A percentile compares a stretch with the other conserved stretches of the same genome.
phyloP scores from a whole-genome alignment of 2,888 invertebrate genomes.

The Machimus atricapillus region DNA sequence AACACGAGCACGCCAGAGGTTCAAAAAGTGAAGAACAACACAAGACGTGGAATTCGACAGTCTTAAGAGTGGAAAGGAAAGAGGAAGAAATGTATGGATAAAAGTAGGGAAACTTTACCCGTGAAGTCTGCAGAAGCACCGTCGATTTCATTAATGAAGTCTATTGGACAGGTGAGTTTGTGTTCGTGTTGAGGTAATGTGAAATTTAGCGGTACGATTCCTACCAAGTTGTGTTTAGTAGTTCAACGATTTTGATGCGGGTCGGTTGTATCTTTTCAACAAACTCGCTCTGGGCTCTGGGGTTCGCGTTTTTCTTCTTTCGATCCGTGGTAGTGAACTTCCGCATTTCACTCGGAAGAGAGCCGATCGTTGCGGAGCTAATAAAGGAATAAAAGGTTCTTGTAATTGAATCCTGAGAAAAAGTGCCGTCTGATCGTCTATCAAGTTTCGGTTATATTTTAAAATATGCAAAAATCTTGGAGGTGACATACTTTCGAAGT shows the following conservation, averaged over 20 bases:
- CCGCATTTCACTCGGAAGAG: constrained; percentile 2
- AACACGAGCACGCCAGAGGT: constrained; percentile 20
- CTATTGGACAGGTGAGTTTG: constrained; percentile 31
- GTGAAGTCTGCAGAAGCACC: constrained; percentile 31
- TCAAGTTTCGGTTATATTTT: background rate
- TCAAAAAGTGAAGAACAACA: constrained; percentile 8
- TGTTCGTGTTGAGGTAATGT: constrained; percentile 36
- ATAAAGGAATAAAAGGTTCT: background rate
- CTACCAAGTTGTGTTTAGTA: constrained; percentile 42
- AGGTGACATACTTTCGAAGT: constrained; percentile 47
- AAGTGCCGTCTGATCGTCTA: background rate
- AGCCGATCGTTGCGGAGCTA: background rate
- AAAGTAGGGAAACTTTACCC: constrained; percentile 34
- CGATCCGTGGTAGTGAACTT: background rate
- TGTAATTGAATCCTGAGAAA: background rate
- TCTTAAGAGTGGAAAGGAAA: constrained; percentile 28
- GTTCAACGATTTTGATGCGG: constrained; percentile 42
- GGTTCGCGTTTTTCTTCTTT: background rate
- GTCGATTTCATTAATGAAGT: constrained; percentile 44
- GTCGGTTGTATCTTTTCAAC: constrained; percentile 17
- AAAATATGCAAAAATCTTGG: constrained; percentile 36
- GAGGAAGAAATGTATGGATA: constrained; percentile 36
- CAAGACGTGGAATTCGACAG: constrained; percentile 24
- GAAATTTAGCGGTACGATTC: constrained; percentile 45
- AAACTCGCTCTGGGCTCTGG: background rate